phyloP scores from a whole-genome alignment of 92 coral and sea anemone genomes.

The Phenganax stokvisi region DNA sequence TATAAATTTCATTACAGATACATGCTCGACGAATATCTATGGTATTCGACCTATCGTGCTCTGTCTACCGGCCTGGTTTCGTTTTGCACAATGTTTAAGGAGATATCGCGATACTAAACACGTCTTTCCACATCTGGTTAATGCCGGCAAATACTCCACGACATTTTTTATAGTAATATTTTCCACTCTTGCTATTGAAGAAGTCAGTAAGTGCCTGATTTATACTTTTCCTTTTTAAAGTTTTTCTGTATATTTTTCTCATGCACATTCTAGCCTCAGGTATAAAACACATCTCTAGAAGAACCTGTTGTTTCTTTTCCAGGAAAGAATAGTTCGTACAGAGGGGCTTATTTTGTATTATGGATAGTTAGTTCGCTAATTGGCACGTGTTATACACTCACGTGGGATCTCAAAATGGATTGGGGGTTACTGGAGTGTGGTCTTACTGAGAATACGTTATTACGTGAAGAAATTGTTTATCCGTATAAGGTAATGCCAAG shows the following conservation, averaged over 20 bases:
- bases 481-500: constrained; percentile 63
- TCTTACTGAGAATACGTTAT: constrained; percentile 64
- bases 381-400: constrained; percentile 85
- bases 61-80: constrained; percentile 97
- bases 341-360: constrained; percentile 67
- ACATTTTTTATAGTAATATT: constrained; percentile 81
- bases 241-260: background rate
- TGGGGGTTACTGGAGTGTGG: constrained; percentile 90
- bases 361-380: constrained; percentile 79
- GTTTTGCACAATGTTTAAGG: constrained; percentile 95
- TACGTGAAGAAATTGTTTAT: constrained; percentile 90
- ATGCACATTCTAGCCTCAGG: background rate
- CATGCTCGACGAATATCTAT: constrained; percentile 71
- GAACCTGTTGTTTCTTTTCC: background rate
- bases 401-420: constrained; percentile 99
- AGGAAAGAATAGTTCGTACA: constrained; percentile 63
- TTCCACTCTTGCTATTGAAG: constrained; percentile 70
- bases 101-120: constrained; percentile 89
- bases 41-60: constrained; percentile 86
- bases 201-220: constrained; percentile 1
- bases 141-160: constrained; percentile 97
- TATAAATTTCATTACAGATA: constrained; percentile 11
- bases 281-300: background rate
- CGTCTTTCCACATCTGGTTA: constrained; percentile 88
- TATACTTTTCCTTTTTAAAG: background rate